A percentile compares a stretch with the other conserved stretches of the same genome.
phyloP scores from a whole-genome alignment of 2,113 vertebrate genomes.

The Galemys pyrenaicus region DNA sequence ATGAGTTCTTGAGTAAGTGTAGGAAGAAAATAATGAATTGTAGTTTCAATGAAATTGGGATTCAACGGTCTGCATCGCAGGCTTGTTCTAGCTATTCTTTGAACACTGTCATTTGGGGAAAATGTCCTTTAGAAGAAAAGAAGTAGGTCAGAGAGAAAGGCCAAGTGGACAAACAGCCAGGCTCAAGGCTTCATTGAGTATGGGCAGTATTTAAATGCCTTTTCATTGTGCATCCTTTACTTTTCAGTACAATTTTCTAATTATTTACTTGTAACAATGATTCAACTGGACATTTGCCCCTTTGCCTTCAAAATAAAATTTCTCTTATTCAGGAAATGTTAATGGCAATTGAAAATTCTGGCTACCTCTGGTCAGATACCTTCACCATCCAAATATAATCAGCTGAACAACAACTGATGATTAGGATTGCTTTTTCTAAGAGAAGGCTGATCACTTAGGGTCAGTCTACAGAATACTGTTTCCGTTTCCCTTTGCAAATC shows the following conservation, averaged over 20 bases:
- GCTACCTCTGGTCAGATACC: neutral
- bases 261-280: slow-evolving; percentile 52
- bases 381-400: neutral
- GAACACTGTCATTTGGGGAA: slow-evolving; percentile 73
- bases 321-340: slow-evolving; percentile 53
- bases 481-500: neutral
- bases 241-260: slow-evolving; percentile 44
- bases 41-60: slow-evolving; percentile 86
- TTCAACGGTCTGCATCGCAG: slow-evolving; percentile 84
- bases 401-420: slow-evolving; percentile 37
- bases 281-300: slow-evolving; percentile 24
- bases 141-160: slow-evolving; percentile 52
- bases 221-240: slow-evolving; percentile 7
- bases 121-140: slow-evolving; percentile 75
- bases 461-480: neutral
- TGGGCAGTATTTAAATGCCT: slow-evolving; percentile 6
- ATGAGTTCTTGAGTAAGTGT: slow-evolving; percentile 84
- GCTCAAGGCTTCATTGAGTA: slow-evolving; percentile 23
- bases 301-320: slow-evolving; percentile 48
- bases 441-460: neutral
- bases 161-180: neutral
- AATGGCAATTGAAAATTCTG: slow-evolving; percentile 41
- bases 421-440: slow-evolving; percentile 23
- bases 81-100: slow-evolving; percentile 82
- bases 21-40: slow-evolving; percentile 89